A percentile compares a stretch with the other conserved stretches of the same genome.
phyloP scores from a whole-genome alignment of 2,888 invertebrate genomes.

The Prosopocoilus inquinatus region DNA sequence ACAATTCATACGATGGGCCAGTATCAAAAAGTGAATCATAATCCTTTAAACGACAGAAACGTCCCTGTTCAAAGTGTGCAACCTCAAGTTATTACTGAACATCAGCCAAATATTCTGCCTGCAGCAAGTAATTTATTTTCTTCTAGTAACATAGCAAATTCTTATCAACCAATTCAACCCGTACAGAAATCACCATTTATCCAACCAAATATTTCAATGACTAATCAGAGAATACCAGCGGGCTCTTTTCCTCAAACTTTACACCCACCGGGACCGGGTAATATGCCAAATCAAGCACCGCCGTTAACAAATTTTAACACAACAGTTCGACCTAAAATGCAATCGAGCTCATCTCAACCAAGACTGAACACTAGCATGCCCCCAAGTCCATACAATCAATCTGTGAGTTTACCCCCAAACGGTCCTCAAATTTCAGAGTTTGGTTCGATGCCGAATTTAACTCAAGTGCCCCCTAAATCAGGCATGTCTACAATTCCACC shows the following conservation, averaged over 20 bases:
- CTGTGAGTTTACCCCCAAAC: not conserved
- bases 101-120: too few species aligned
- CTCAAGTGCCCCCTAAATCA: conserved; percentile 3
- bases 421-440: conserved; percentile 8
- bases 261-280: not conserved
- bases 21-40: too few species aligned
- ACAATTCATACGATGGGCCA: too few species aligned
- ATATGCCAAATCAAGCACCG: not conserved
- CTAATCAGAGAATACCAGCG: not conserved
- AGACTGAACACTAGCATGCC: conserved; percentile 2
- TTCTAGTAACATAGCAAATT: too few species aligned
- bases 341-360: conserved; percentile 16
- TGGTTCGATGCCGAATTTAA: conserved; percentile 20
- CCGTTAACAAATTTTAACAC: not conserved
- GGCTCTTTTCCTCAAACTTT: not conserved
- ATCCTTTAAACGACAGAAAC: too few species aligned
- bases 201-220: not conserved
- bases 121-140: too few species aligned
- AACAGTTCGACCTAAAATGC: conserved; percentile 9
- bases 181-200: not conserved
- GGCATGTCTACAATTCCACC: not conserved
- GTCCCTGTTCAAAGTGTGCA: not conserved
- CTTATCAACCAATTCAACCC: too few species aligned
- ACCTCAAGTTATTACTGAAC: not conserved
- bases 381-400: not conserved